Percentiles rank a stretch among this genome's conserved stretches.
Evolutionary conservation across 2,113 vertebrate genomes (phyloP).

Genomic region (Phalacrocorax carbo): DNA sequence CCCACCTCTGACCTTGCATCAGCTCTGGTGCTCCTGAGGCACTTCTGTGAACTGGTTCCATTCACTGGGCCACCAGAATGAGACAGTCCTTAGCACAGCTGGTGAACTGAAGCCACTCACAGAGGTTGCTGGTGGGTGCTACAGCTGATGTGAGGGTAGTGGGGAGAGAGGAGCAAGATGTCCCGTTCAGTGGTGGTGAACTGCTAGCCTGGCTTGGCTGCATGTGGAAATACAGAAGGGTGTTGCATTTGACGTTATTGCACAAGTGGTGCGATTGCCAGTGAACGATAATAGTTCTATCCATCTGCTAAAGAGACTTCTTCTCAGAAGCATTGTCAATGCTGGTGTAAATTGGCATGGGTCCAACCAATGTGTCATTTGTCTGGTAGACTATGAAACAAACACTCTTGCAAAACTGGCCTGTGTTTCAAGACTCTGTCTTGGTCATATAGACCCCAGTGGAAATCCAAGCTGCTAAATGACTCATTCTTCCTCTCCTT

Average conservation of each 20-base stretch:
- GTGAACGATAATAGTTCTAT: not conserved
- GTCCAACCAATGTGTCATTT: not conserved
- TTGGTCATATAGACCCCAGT: not conserved
- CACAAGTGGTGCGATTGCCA: accelerated
- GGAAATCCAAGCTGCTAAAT: not conserved
- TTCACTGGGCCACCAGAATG: accelerated
- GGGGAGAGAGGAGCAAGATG: not conserved
- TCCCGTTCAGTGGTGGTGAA: not conserved
- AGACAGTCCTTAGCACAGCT: not conserved
- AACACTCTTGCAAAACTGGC: not conserved
- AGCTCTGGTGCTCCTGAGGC: not conserved
- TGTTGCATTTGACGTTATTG: not conserved
- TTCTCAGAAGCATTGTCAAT: not conserved
- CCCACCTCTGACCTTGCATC: not conserved
- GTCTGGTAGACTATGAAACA: not conserved
- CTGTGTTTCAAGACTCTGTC: not conserved
- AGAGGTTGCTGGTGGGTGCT: not conserved
- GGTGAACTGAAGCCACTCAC: accelerated
- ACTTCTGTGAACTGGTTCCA: not conserved
- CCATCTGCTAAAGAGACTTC: not conserved
- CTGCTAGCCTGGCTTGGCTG: not conserved
- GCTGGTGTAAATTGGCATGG: not conserved
- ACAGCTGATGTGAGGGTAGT: not conserved
- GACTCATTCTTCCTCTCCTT: not conserved
- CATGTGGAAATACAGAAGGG: accelerated